Conservation (phyloP, 2,797 vertebrate genomes). For the Hydrolagus colliei region DNA sequence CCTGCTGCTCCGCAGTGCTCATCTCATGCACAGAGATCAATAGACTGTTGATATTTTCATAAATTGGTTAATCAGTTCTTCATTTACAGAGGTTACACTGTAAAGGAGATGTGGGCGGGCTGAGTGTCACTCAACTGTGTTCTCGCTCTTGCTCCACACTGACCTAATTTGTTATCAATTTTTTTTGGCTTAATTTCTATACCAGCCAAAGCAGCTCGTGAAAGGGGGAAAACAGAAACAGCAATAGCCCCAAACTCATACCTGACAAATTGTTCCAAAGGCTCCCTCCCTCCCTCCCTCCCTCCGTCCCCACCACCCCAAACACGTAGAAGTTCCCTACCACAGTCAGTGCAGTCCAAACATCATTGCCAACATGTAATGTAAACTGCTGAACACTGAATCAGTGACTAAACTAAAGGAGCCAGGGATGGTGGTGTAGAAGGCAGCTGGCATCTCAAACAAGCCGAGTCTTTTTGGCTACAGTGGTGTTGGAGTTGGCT, state of each 20-base stretch:
- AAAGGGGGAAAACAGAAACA: not conserved
- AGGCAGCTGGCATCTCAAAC: no score
- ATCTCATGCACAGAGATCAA: no score
- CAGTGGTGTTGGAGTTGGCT: no score
- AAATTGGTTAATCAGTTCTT: not conserved
- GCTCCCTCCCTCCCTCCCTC: not conserved
- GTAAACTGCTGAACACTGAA: conserved; percentile 6
- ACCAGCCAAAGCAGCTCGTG: not conserved
- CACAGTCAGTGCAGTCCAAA: not conserved
- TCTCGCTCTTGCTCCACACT: not conserved
- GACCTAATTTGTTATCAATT: not conserved
- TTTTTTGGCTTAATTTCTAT: no score
- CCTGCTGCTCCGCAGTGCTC: no score
- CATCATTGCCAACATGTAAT: not conserved
- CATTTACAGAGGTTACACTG: not conserved
- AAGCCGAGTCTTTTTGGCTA: no score
- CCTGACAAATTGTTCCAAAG: not conserved
- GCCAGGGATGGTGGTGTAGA: no score
- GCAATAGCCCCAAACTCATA: not conserved
- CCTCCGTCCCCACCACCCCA: not conserved
- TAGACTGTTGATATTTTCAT: not conserved
- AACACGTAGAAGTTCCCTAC: not conserved
- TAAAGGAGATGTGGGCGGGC: not conserved
- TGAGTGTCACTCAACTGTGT: not conserved
- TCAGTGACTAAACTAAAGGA: not conserved